phyloP scores from a whole-genome alignment of 2,888 invertebrate genomes.

The Phortica magna region DNA sequence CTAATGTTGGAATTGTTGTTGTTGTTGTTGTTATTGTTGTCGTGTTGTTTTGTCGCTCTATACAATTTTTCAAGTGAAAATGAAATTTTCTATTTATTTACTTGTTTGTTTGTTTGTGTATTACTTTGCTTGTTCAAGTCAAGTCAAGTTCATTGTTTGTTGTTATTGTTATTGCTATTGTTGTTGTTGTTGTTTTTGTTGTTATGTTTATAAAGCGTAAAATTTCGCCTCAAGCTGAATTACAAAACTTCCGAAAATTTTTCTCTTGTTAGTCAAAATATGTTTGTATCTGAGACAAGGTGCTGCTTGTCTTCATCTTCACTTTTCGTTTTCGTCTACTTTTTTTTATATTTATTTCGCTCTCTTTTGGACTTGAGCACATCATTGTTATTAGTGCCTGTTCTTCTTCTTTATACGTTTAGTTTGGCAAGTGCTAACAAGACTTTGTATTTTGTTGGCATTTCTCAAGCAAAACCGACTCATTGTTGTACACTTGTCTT shows the following conservation, averaged over 20 bases:
- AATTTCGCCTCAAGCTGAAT: slow-evolving; percentile 52
- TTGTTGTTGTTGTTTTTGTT: slow-evolving; percentile 47
- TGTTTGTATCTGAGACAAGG: not conserved
- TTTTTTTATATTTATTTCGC: slow-evolving; percentile 3
- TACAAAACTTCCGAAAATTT: slow-evolving; percentile 60
- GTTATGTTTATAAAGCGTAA: slow-evolving; percentile 66
- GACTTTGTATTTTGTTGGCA: slow-evolving; percentile 26
- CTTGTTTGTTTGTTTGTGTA: slow-evolving; percentile 50
- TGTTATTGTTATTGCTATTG: slow-evolving; percentile 50
- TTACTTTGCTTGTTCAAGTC: not conserved
- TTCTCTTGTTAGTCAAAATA: slow-evolving; percentile 31
- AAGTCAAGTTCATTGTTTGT: slow-evolving; percentile 39
- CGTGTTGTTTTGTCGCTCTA: slow-evolving; percentile 41
- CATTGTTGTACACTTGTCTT: slow-evolving; percentile 46
- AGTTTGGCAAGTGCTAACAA: slow-evolving; percentile 19
- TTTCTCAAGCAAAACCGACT: not conserved
- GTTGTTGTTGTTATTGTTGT: not conserved
- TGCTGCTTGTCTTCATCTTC: not conserved
- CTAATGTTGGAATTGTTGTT: not conserved
- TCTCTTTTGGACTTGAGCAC: not conserved
- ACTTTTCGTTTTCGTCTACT: not conserved
- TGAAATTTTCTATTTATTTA: slow-evolving; percentile 55
- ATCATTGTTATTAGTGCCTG: too few species aligned
- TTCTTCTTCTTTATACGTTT: slow-evolving; percentile 29
- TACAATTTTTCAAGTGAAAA: slow-evolving; percentile 69